Base-by-base conservation (phyloP, 2,888 invertebrate species). In the Volucella bombylans region DNA sequence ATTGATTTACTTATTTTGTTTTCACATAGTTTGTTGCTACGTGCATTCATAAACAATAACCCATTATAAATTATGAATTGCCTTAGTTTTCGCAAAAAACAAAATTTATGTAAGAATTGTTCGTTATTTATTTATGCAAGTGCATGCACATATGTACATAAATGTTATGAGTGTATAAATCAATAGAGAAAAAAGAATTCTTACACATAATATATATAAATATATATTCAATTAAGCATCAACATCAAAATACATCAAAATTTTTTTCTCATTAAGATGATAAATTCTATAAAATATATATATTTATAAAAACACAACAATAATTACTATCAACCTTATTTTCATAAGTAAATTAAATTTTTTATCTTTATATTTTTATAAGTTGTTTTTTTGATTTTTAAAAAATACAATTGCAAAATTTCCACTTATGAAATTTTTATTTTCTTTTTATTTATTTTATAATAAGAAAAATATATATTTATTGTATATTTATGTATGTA, bases 291-390 rank as follows among this genome's bases (percentile, higher is more conserved):
- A 57, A 71, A 83, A 71, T 68, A 77, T 82, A 62, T 67, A 77
- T 82, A 79, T 78, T 62, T 74, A 79, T 74, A 83, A 79, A 83
- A 79, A 83, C 83, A 83, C 83, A 83, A 83, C 83, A 83, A 83
- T 79, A 79, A 83, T 79, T 71, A 79, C 79, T 83, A 79, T 79
- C 69, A 79, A 83, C 83, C 83, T 83, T 79, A 79, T 65, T 64
- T 78, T 57, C 54, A 73, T 77, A 67, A 62, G 72, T 82, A 73
- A 31, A 59, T 31, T 49, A 43, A 31, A 31, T 6, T 31, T 31
- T 31, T 31, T 6, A 31, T 31, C 31, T 31, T 31, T 68, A 31
- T 47, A 52, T 54, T 11, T 65, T 55, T 64, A 23, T 31, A 49
- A 68, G 38, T 54, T 47, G 43, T 72, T 65, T 71, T 61, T 72